Conservation (phyloP, 2,797 vertebrate species). For the Antrozous pallidus region DNA sequence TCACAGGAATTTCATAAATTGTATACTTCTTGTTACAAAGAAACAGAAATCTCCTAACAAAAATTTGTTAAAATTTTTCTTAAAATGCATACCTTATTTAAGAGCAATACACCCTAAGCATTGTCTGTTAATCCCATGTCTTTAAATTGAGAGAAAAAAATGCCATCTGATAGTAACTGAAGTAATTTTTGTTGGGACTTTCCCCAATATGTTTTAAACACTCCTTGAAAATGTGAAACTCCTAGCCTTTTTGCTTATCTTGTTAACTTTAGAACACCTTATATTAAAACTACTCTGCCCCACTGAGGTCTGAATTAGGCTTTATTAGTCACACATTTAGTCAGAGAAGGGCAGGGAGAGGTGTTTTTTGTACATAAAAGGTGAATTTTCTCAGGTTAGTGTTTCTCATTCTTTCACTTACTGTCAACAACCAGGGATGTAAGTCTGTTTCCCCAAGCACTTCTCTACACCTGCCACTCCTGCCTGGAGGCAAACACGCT, state of each 20-base stretch:
- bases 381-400: neutral
- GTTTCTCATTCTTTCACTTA: neutral
- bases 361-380: rapidly evolving
- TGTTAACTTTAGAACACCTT: neutral
- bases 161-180: neutral
- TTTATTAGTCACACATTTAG: rapidly evolving
- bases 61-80: neutral
- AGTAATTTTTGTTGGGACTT: neutral
- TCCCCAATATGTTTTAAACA: neutral
- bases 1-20: neutral
- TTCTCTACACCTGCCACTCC: no score
- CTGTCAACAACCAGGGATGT: neutral
- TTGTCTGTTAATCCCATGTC: neutral
- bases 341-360: no score
- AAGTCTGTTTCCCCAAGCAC: neutral
- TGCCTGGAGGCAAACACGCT: rapidly evolving
- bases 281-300: neutral
- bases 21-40: neutral
- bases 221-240: neutral
- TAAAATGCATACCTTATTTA: neutral
- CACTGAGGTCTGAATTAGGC: neutral
- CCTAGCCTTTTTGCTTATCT: neutral
- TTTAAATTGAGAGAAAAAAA: neutral
- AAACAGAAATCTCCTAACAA: neutral
- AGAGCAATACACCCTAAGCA: neutral